These are phyloP conservation scores for Thera britannica DNA, from an alignment of 2,888 invertebrate genomes.

Conservation along the genomic window DNA sequence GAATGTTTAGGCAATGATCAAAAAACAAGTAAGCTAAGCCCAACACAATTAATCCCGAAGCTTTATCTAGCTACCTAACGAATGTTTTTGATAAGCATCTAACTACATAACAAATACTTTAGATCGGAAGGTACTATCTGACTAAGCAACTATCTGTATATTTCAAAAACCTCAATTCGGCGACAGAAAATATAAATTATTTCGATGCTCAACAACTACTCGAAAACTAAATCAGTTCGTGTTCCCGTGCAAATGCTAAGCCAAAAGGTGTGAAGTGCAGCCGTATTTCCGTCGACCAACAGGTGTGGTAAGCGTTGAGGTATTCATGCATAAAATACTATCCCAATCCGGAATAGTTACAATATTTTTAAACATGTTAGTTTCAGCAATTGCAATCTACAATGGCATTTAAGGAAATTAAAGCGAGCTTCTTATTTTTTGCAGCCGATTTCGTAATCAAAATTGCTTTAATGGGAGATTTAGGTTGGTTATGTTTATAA, in stretches of 20 bases:
- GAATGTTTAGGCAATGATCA: too few relatives aligned
- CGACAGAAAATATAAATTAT: conserved; percentile 1
- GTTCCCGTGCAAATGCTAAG: conserved; percentile 23
- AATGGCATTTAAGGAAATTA: too few relatives aligned
- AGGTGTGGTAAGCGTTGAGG: conserved; percentile 15
- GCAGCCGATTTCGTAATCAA: too few relatives aligned
- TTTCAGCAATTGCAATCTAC: neutral
- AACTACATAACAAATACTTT: too few relatives aligned
- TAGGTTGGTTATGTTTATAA: too few relatives aligned
- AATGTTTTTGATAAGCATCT: too few relatives aligned
- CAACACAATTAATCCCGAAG: too few relatives aligned
- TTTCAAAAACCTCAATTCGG: neutral
- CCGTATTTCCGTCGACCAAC: conserved; percentile 16
- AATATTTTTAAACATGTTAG: neutral
- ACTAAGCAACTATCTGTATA: neutral
- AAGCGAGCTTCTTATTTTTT: too few relatives aligned
- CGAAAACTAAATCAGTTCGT: conserved; percentile 16
- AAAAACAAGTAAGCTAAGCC: too few relatives aligned
- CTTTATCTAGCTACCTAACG: too few relatives aligned
- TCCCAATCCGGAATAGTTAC: neutral
- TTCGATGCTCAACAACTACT: conserved; percentile 8
- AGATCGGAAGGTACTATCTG: neutral
- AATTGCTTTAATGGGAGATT: too few relatives aligned
- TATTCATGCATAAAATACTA: conserved; percentile 48
- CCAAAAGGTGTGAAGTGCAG: conserved; percentile 24